Percentiles rank a stretch among this genome's conserved stretches.
phyloP scores from a whole-genome alignment of 1,140 invertebrate genomes.

The Pseudomyrmex pallidus region DNA sequence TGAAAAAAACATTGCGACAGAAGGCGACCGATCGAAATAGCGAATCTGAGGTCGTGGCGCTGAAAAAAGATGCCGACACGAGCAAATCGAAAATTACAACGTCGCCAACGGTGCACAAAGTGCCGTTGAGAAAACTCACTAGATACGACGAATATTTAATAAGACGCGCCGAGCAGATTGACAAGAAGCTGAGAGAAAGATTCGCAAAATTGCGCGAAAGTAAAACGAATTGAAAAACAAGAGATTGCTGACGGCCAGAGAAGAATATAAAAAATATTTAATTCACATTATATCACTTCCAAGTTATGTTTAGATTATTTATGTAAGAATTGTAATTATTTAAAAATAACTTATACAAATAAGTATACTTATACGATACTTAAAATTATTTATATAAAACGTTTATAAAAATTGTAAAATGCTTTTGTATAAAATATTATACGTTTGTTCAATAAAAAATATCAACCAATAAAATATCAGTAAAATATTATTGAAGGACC shows the following conservation, averaged over 20 bases:
- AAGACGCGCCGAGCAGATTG: constrained; percentile 61
- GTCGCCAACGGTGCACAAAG: neutral
- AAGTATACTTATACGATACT: too few species aligned
- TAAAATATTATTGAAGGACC: too few species aligned
- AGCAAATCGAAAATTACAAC: neutral
- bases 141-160: constrained; percentile 32
- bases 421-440: too few species aligned
- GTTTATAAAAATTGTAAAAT: too few species aligned
- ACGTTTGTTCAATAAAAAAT: too few species aligned
- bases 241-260: too few species aligned
- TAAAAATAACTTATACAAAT: too few species aligned
- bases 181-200: constrained; percentile 59
- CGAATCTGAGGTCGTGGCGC: neutral
- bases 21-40: neutral
- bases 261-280: constrained; percentile 57
- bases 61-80: neutral
- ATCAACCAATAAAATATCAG: too few species aligned
- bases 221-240: constrained; percentile 29
- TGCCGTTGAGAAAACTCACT: neutral
- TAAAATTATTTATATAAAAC: too few species aligned
- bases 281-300: too few species aligned
- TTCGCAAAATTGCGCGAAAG: constrained; percentile 54
- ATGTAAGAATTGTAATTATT: too few species aligned
- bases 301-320: too few species aligned
- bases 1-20: neutral